Conservation (phyloP, 2,888 invertebrate species). For the Lasioglossum figueresi region DNA sequence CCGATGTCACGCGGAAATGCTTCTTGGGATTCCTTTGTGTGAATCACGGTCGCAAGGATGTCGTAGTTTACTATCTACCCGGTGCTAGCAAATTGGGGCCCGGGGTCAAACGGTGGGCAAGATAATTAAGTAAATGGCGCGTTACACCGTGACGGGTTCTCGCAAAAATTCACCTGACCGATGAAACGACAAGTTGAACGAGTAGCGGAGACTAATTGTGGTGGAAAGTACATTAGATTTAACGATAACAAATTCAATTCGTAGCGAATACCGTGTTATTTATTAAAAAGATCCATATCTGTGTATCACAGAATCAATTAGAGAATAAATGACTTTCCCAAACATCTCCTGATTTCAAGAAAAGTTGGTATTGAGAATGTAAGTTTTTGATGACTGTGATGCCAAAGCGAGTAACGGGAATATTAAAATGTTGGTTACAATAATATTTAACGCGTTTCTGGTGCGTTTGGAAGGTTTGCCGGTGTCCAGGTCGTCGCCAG, state of each 20-base stretch:
- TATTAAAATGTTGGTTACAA: background rate
- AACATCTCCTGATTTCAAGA: background rate
- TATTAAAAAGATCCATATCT: too few relatives aligned
- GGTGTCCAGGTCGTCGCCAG: conserved; percentile 18
- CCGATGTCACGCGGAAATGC: conserved; percentile 62
- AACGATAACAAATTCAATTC: background rate
- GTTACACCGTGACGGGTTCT: background rate
- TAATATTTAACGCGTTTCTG: background rate
- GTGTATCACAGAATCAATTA: too few relatives aligned
- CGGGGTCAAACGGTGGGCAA: conserved; percentile 16
- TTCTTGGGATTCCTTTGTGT: conserved; percentile 63
- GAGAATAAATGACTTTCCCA: too few relatives aligned
- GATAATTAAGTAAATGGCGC: conserved; percentile 45
- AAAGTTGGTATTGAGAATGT: background rate
- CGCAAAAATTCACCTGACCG: background rate
- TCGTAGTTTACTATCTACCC: conserved; percentile 40
- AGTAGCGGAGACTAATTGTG: background rate
- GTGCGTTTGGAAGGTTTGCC: background rate
- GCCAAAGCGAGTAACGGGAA: background rate
- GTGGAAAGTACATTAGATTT: background rate
- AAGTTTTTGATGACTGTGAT: background rate
- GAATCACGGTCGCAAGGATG: conserved; percentile 50
- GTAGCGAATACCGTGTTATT: too few relatives aligned
- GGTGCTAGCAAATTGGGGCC: conserved; percentile 45
- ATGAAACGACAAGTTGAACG: background rate